Percentiles rank a stretch among this genome's conserved stretches.
phyloP scores from a whole-genome alignment of 2,888 invertebrate species.

The Julus scanicus region DNA sequence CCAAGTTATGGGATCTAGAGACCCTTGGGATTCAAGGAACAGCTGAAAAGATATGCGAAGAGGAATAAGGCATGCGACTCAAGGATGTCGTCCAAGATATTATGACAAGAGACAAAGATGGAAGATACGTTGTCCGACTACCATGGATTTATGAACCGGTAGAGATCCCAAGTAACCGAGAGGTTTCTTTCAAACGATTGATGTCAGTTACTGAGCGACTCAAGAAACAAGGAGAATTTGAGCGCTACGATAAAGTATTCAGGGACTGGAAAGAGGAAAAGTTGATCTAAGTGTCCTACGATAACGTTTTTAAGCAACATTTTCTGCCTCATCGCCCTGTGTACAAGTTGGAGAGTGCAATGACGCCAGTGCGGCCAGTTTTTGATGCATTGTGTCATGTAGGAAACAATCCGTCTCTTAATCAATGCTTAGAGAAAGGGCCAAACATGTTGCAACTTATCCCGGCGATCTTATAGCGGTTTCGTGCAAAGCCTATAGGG shows the following conservation, averaged over 20 bases:
- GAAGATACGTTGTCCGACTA: not conserved
- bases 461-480: too few relatives aligned
- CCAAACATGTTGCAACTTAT: not conserved
- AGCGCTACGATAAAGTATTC: not conserved
- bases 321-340: constrained; percentile 4
- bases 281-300: not conserved
- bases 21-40: not conserved
- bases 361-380: not conserved
- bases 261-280: not conserved
- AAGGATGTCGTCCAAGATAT: not conserved
- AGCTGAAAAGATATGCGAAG: not conserved
- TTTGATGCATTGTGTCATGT: constrained; percentile 10
- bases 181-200: not conserved
- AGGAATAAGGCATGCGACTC: not conserved
- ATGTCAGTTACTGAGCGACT: not conserved
- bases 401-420: not conserved
- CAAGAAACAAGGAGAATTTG: not conserved
- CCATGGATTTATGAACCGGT: not conserved
- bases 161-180: not conserved
- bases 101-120: not conserved
- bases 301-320: not conserved
- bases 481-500: too few relatives aligned
- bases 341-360: not conserved
- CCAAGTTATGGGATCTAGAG: not conserved
- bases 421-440: not conserved